Base-by-base conservation (phyloP, 1,140 invertebrate species). In the Zaprionus camerounensis region DNA sequence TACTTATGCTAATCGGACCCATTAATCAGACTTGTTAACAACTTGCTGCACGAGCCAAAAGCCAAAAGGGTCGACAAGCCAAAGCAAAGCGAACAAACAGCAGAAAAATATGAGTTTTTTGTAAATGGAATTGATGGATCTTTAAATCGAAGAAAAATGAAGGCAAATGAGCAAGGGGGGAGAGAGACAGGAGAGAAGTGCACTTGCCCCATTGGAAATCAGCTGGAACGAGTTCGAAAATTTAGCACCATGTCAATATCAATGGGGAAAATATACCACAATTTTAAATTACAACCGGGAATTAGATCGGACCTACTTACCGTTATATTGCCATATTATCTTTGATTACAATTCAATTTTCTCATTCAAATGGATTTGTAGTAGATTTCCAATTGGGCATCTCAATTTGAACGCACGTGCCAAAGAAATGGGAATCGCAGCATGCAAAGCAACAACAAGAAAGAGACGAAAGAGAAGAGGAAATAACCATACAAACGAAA, bases 11-110 rank as follows among this genome's bases (percentile, higher is more conserved):
- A 87, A 88, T 87, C 84, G 81, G 44, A 58, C 64, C 77, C 84
- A 87, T 87, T 87, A 88, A 87, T 87, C 83, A 76, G 78, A 69
- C 83, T 88, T 80, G 77, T 81, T 88, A 88, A 87, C 84, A 87
- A 83, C 71, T 64, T 75, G 66, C 51, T 56, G 68, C 83, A 87
- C 80, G 84, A 88, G 78, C 66, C 77, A 78, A 78, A 71, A 46
- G n/a, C 41, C 41, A 46, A 46, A 46, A 65, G 79, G 76, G 51
- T 71, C 59, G 80, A 51, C 58, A 49, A 17, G 38, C 55, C n/a
- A 56, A 68, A 22, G 20, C 56, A 69, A 62, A 46, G 17, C 17
- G 36, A 67, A 66, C 24, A 55, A 65, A 57, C 55, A 41, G 13
- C 51, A 24, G 46, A 24, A 24, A 51, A 24, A 51, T 51, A 24